phyloP scores from a whole-genome alignment of 2,888 invertebrate species.

The Cheilosia impressa region DNA sequence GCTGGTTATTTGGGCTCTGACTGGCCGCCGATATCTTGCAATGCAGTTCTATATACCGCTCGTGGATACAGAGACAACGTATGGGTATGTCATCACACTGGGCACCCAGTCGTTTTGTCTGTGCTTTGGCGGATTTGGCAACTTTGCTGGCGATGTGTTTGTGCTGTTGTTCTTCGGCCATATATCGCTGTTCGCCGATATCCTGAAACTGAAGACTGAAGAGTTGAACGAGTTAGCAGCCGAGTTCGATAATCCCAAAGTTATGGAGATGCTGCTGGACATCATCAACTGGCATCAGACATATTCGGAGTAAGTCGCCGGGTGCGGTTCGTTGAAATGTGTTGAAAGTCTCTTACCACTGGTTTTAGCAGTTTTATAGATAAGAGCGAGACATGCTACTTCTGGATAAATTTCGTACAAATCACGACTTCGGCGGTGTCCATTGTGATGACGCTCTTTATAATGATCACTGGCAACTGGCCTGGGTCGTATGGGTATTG shows the following conservation, averaged over 20 bases:
- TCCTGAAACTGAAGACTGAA: slow-evolving; percentile 60
- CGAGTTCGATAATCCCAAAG: background rate
- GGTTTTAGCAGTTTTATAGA: slow-evolving; percentile 19
- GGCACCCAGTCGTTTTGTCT: slow-evolving; percentile 51
- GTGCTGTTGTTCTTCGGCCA: slow-evolving; percentile 69
- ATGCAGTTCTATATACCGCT: slow-evolving; percentile 70
- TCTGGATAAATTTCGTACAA: slow-evolving; percentile 58
- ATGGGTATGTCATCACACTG: slow-evolving; percentile 64
- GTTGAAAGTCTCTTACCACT: background rate
- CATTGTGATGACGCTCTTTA: slow-evolving; percentile 57
- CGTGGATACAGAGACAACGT: slow-evolving; percentile 46
- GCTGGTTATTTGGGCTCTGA: slow-evolving; percentile 31
- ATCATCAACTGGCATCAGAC: slow-evolving; percentile 74
- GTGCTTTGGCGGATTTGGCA: slow-evolving; percentile 67
- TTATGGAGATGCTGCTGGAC: slow-evolving; percentile 40
- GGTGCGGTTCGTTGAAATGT: background rate
- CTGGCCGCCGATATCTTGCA: slow-evolving; percentile 48
- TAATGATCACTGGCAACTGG: slow-evolving; percentile 60
- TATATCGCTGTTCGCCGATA: slow-evolving; percentile 52
- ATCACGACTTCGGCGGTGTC: slow-evolving; percentile 58
- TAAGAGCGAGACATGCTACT: background rate
- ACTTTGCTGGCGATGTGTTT: slow-evolving; percentile 72
- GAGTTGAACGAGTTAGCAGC: slow-evolving; percentile 44
- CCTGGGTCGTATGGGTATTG: slow-evolving; percentile 33
- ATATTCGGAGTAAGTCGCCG: slow-evolving; percentile 54